phyloP scores from a whole-genome alignment of 2,888 invertebrate genomes.

The Callyntrura sp. region DNA sequence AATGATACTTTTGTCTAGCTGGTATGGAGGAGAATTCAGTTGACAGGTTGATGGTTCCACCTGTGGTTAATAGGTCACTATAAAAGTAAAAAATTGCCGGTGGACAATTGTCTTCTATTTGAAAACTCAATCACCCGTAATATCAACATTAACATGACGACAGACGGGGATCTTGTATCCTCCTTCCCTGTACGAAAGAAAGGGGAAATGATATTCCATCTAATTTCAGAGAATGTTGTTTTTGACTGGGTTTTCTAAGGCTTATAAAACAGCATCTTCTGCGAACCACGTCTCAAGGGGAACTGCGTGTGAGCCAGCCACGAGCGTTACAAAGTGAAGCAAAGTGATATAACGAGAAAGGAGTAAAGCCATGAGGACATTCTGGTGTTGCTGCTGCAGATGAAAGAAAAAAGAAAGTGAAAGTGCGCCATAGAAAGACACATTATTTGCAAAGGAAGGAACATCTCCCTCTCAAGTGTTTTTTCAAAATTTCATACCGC shows the following conservation, averaged over 20 bases:
- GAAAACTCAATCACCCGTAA: neutral
- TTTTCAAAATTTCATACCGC: too few species aligned
- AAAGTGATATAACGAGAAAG: too few species aligned
- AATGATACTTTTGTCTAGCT: too few species aligned
- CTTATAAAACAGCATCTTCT: constrained; percentile 34
- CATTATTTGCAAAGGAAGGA: neutral
- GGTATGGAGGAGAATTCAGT: too few species aligned
- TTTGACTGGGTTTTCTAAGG: neutral
- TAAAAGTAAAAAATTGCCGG: too few species aligned
- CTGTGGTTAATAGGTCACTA: too few species aligned
- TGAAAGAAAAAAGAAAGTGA: constrained; percentile 26
- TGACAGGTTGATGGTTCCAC: too few species aligned
- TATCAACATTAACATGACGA: neutral
- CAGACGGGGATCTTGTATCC: neutral
- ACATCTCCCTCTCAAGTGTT: neutral
- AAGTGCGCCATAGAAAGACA: neutral
- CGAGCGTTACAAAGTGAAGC: neutral
- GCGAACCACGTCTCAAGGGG: constrained; percentile 59
- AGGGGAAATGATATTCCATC: constrained; percentile 17
- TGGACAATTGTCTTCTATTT: too few species aligned
- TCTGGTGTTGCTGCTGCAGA: neutral
- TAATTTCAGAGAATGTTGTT: too few species aligned
- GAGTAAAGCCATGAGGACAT: too few species aligned
- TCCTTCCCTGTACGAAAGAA: neutral
- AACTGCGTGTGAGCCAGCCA: constrained; percentile 47